A percentile compares a stretch with the other conserved stretches of the same genome.
Evolutionary conservation across 2,797 vertebrate genomes (phyloP).

Genomic region (Enteromius paludinosus): DNA sequence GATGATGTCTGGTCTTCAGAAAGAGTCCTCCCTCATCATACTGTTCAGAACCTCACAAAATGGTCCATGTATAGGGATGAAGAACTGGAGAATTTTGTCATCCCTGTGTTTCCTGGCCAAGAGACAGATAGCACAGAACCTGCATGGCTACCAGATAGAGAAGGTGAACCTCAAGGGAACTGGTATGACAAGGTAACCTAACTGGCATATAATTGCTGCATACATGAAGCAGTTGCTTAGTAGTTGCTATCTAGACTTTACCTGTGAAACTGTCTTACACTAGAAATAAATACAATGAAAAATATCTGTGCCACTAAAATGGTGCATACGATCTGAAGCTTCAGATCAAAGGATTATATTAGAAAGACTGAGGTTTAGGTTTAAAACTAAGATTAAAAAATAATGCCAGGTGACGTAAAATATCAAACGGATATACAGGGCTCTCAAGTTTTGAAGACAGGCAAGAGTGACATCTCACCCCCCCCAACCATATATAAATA

Average conservation of each 20-base stretch:
- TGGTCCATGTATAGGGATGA: constrained; percentile 80
- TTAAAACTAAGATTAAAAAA: not conserved
- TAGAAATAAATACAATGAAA: not conserved
- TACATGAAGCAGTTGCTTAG: not conserved
- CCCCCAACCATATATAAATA: too few relatives aligned
- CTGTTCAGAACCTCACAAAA: constrained; percentile 76
- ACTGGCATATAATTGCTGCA: constrained; percentile 13
- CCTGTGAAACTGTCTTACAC: not conserved
- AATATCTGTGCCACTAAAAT: not conserved
- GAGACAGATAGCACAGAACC: constrained; percentile 61
- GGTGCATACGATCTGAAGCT: not conserved
- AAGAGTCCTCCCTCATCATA: constrained; percentile 79
- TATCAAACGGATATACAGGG: not conserved
- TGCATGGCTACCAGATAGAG: constrained; percentile 81
- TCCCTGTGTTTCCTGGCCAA: constrained; percentile 67
- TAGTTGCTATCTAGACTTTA: not conserved
- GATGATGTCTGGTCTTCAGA: constrained; percentile 79
- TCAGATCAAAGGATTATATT: not conserved
- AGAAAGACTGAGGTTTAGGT: not conserved
- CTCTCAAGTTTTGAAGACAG: too few relatives aligned
- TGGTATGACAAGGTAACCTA: constrained; percentile 91
- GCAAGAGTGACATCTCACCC: too few relatives aligned
- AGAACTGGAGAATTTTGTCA: constrained; percentile 74
- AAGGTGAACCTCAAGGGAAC: constrained; percentile 79
- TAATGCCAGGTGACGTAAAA: not conserved